Evolutionary conservation across 2,888 invertebrate genomes (phyloP).

Genomic region (Bembecia ichneumoniformis): DNA sequence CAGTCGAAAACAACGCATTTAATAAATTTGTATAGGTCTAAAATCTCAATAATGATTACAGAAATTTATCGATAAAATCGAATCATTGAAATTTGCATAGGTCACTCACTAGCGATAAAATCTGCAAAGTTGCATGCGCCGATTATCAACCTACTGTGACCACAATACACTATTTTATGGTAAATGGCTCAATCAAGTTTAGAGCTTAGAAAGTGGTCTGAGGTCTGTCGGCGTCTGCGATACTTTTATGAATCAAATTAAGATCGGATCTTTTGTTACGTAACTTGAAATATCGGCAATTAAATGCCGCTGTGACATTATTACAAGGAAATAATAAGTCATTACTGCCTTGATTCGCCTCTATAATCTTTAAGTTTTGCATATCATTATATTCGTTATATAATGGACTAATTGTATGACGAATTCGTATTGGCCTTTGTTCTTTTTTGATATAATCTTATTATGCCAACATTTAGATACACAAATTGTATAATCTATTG

Average conservation of each 20-base stretch:
- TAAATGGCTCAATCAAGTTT: conserved; percentile 49
- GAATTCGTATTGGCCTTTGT: too few relatives aligned
- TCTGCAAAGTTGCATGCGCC: conserved; percentile 19
- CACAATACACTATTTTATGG: conserved; percentile 50
- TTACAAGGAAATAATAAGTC: conserved; percentile 6
- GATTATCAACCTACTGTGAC: conserved; percentile 34
- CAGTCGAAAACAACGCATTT: conserved; percentile 4
- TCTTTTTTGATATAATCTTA: too few relatives aligned
- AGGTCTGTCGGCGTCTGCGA: conserved; percentile 22
- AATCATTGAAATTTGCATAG: conserved; percentile 36
- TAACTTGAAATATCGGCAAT: conserved; percentile 8
- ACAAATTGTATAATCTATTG: too few relatives aligned
- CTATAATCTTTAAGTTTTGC: conserved; percentile 7
- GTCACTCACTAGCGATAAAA: conserved; percentile 43
- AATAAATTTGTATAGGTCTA: conserved; percentile 27
- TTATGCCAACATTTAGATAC: too few relatives aligned
- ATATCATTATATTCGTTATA: conserved; percentile 2
- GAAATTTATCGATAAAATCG: conserved; percentile 45
- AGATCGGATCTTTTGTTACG: conserved; percentile 20
- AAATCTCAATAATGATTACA: conserved; percentile 11
- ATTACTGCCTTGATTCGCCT: conserved; percentile 6
- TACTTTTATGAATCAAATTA: conserved; percentile 37
- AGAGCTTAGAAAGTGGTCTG: conserved; percentile 45
- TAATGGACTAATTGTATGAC: neutral
- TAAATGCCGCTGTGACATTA: conserved; percentile 1